Percentiles rank a stretch among this genome's conserved stretches.
Evolutionary conservation across 1,140 invertebrate species (phyloP).

Genomic region (Acromyrmex charruanus): DNA sequence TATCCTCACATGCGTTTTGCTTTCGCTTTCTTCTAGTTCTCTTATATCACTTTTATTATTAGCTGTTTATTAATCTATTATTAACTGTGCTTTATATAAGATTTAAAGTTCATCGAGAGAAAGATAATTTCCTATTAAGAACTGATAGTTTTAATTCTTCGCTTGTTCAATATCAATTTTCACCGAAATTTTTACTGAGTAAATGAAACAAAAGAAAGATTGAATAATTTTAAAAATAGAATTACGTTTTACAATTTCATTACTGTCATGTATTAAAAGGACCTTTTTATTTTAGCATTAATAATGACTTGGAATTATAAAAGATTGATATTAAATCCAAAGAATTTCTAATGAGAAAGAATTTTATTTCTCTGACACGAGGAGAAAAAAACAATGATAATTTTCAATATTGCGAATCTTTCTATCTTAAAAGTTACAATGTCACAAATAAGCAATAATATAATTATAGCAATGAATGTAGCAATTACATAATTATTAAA

Average conservation of each 20-base stretch:
- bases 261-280: background rate
- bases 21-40: constrained; percentile 55
- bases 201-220: background rate
- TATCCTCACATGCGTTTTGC: constrained; percentile 23
- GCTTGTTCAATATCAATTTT: background rate
- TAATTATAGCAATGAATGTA: background rate
- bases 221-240: background rate
- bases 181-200: background rate
- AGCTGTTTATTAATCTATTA: constrained; percentile 57
- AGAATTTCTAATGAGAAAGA: background rate
- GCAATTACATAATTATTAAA: background rate
- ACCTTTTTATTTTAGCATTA: background rate
- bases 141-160: background rate
- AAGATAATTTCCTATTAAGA: background rate
- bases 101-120: constrained; percentile 41
- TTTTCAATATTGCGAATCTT: background rate
- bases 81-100: constrained; percentile 46
- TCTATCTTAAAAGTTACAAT: background rate
- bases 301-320: background rate
- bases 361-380: background rate
- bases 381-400: background rate
- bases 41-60: constrained; percentile 54
- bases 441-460: background rate
- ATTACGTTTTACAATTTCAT: background rate
- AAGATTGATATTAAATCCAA: background rate